Percentiles rank a stretch among this genome's conserved stretches.
phyloP scores from a whole-genome alignment of 2,888 invertebrate species.

The Eupithecia subumbrata region DNA sequence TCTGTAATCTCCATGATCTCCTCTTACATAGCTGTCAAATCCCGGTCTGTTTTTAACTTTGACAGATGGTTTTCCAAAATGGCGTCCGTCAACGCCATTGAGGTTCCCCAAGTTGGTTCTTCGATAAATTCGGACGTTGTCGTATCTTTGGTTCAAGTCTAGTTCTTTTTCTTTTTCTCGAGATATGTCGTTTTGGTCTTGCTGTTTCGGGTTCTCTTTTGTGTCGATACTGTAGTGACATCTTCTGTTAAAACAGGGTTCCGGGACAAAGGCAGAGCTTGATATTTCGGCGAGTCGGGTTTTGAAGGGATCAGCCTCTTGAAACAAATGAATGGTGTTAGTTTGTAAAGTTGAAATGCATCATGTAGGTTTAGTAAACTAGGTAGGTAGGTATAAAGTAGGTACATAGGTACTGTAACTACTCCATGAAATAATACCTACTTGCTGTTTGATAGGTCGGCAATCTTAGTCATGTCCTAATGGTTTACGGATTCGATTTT shows the following conservation, averaged over 20 bases:
- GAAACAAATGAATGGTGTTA: slow-evolving; percentile 61
- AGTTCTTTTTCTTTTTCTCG: neutral
- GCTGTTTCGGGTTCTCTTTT: neutral
- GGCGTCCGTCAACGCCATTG: neutral
- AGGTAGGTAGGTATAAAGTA: no score
- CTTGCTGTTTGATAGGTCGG: no score
- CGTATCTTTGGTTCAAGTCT: neutral
- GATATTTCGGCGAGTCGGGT: neutral
- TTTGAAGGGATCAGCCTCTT: slow-evolving; percentile 57
- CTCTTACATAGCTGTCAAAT: slow-evolving; percentile 25
- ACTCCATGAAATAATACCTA: no score
- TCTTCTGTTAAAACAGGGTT: neutral
- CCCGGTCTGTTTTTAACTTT: neutral
- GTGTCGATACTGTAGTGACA: neutral
- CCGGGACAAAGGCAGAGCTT: neutral
- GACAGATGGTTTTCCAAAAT: neutral
- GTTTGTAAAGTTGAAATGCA: slow-evolving; percentile 14
- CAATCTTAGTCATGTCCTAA: no score
- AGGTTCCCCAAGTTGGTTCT: neutral
- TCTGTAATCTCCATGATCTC: slow-evolving; percentile 24
- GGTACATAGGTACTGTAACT: no score
- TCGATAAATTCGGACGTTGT: slow-evolving; percentile 6
- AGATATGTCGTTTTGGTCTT: neutral
- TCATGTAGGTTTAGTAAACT: neutral
- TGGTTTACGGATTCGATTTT: no score